Conservation (phyloP, 2,113 vertebrate species). For the Macquaria ambigua region DNA sequence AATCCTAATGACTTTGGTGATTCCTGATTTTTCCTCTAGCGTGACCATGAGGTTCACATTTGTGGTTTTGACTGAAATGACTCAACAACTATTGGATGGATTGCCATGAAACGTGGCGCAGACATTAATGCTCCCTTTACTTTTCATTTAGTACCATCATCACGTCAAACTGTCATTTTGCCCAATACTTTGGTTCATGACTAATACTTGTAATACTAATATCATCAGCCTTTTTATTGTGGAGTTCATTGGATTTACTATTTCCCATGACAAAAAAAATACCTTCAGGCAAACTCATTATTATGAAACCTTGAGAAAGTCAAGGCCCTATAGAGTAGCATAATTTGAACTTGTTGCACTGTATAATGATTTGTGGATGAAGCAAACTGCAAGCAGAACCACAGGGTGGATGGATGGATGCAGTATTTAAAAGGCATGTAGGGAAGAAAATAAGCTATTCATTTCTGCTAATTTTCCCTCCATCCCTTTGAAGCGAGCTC, state of each 20-base stretch:
- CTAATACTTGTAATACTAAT: no score
- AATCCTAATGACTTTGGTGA: background rate
- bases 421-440: slow-evolving; percentile 1
- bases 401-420: background rate
- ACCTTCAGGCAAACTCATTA: slow-evolving; percentile 29
- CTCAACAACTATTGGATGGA: background rate
- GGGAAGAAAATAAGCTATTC: background rate
- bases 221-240: background rate
- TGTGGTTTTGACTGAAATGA: background rate
- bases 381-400: background rate
- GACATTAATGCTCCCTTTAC: background rate
- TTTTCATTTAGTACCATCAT: no score
- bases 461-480: background rate
- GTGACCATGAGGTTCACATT: background rate
- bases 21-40: background rate
- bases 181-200: no score
- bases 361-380: slow-evolving; percentile 22
- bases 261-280: slow-evolving; percentile 15
- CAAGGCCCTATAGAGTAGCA: background rate
- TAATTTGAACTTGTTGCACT: slow-evolving; percentile 27
- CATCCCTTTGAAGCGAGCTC: slow-evolving; percentile 1
- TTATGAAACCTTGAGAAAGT: slow-evolving; percentile 40
- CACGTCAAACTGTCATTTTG: no score
- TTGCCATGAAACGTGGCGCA: background rate
- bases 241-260: slow-evolving; percentile 2